Evolutionary conservation across 2,888 invertebrate species (phyloP), one percentile per base, ranked within the genome.

Genomic region (Dioctria rufipes): DNA sequence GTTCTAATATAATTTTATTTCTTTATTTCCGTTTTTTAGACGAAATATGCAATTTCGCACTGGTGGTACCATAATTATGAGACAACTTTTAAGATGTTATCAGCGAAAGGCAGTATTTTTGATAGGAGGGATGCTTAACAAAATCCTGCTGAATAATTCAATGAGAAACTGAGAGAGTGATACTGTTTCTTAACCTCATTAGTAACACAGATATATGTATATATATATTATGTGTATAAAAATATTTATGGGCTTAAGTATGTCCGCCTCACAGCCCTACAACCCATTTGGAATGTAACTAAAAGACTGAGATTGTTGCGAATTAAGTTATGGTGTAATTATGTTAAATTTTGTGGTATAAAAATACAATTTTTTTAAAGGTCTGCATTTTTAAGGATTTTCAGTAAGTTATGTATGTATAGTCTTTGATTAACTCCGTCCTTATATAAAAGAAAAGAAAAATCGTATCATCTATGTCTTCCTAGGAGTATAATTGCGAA

Each of bases 291-390:
- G 73, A 73, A 73, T 65, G 78, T 78, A 78, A 78, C 78, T 78
- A 78, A 78, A 78, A 78, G 78, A 78, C 78, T 78, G 78, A 78
- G 49, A 61, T 65, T 65, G 39, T 78, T 78, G 73, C 73, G 73
- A 73, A 73, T 73, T 73, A 73, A 73, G 60, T 54, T 51, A 73
- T 73, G 42, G 25, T 25, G 25, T 71, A 71, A 51, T 71, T 40
- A 73, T 60, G 40, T 51, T 73, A 60, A 60, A 39, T 8, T 39
- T 42, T 43, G 58, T 73, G 58, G 54, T 43, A 8, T 73, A 42
- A 58, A 51, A 51, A 42, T 58, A 73, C 8, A 39, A 60, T 42
- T 4, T 6, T n/a, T 60, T 8, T 39, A 5, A 42, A n/a, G 9
- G 25, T 5, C 73, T 58, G 58, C 13, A 40, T 58, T 60, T 13